Percentiles rank a stretch among this genome's conserved stretches.
Conservation (phyloP, 2,113 vertebrate genomes). For the Pardalotus punctatus region DNA sequence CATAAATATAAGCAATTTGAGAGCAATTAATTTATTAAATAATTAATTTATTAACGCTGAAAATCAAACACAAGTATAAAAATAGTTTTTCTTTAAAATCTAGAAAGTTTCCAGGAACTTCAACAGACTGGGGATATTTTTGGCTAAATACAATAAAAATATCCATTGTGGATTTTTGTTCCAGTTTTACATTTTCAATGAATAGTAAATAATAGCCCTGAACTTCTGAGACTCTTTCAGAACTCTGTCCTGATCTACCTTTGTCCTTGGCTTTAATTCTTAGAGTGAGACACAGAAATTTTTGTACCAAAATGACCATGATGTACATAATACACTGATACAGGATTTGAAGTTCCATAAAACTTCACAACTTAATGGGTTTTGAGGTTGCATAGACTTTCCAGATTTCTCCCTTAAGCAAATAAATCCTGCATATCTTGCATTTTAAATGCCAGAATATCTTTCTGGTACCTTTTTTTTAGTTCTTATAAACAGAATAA, state of each 20-base stretch:
- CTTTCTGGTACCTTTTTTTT: background rate
- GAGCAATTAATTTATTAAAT: background rate
- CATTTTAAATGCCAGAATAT: background rate
- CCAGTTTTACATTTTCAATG: background rate
- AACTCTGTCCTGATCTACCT: background rate
- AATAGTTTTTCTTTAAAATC: background rate
- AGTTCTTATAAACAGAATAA: background rate
- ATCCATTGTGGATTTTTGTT: background rate
- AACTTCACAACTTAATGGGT: background rate
- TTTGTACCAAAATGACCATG: background rate
- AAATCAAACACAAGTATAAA: background rate
- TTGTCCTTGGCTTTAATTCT: background rate
- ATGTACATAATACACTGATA: accelerated
- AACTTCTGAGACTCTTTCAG: background rate
- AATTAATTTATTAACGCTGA: background rate
- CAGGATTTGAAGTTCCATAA: background rate
- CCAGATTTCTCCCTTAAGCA: background rate
- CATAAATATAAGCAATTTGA: background rate
- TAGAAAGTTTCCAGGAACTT: background rate
- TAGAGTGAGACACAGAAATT: background rate
- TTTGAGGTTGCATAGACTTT: background rate
- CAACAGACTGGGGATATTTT: background rate
- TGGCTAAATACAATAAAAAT: background rate
- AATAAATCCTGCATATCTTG: background rate
- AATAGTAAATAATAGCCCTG: background rate